Base-by-base conservation (phyloP, 2,797 vertebrate species). In the Hoplostethus atlanticus region DNA sequence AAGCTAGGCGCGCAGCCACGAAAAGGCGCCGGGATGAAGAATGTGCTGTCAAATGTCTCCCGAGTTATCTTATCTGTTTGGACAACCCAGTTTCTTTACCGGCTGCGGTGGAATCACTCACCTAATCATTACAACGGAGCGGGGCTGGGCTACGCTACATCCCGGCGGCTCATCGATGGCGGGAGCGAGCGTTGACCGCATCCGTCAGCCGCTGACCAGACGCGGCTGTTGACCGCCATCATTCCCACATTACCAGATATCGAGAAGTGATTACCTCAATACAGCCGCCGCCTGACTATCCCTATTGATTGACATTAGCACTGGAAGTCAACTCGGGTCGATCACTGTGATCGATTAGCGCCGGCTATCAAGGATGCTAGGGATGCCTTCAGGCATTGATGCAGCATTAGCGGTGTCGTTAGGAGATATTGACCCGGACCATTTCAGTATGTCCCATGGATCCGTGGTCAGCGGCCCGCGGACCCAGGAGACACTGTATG, bases 401-500 rank as follows among this genome's bases (percentile, higher is more conserved):
- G 68, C 9, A 25, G 71, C 76, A 81, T 90, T 87, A 91, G 76
- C 42, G 3, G 61, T 50, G 64, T 69, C 52, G 28, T 79, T 87
- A 73, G 72, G 62, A 72, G 58, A 76, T 89, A 85, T 76, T 88
- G 87, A 91, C 77, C 70, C 64, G 52, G 74, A 68, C 42, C 54
- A 48, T 75, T 75, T 76, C 73, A 48, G 42, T 69, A 76, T 61
- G 57, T 65, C 69, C 62, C 69, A 38, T 56, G 70, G 67, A 87
- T 77, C 72, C 71, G 67, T 36, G 69, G 86, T 71, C 69, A 74
- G 36, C 28, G 62, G 60, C 77, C 73, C 54, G 1, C 1, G 51
- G 28, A 46, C 13, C 30, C 15, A 52, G 21, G 73, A 71, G 71
- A 69, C 40, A 21, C 48, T 25, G 7, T 46, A 62, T 67, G 75